Conservation (phyloP, 2,888 invertebrate genomes). For the Acanthosoma haemorrhoidale region DNA sequence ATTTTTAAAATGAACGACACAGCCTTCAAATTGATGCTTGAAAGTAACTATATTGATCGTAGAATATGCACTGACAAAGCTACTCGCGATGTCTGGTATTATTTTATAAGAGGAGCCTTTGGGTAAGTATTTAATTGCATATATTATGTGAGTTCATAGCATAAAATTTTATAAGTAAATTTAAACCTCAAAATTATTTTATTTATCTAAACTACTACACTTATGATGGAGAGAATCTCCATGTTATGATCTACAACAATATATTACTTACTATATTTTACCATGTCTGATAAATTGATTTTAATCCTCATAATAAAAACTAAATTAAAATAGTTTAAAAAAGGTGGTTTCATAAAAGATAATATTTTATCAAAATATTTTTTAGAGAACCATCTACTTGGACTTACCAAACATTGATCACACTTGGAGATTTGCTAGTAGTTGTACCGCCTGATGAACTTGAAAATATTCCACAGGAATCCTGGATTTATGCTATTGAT, state of each 20-base stretch:
- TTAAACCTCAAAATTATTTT: too few species aligned
- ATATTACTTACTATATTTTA: too few species aligned
- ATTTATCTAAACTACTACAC: too few species aligned
- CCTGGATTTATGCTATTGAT: slow-evolving; percentile 40
- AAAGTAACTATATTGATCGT: slow-evolving; percentile 33
- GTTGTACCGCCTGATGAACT: slow-evolving; percentile 35
- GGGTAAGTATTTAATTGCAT: slow-evolving; percentile 32
- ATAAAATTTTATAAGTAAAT: neutral
- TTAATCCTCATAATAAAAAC: too few species aligned
- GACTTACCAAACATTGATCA: slow-evolving; percentile 37
- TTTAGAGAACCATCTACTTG: slow-evolving; percentile 35
- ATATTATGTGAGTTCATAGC: neutral
- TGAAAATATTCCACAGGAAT: slow-evolving; percentile 18
- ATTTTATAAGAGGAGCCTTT: slow-evolving; percentile 28
- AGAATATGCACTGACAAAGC: slow-evolving; percentile 26
- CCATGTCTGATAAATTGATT: neutral
- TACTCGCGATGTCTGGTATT: slow-evolving; percentile 17
- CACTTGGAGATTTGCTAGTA: slow-evolving; percentile 39
- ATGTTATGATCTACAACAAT: too few species aligned
- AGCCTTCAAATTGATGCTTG: slow-evolving; percentile 38
- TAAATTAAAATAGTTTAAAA: too few species aligned
- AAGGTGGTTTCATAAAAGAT: too few species aligned
- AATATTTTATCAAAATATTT: neutral
- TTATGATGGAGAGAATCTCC: too few species aligned
- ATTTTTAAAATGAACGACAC: slow-evolving; percentile 31